phyloP scores from a whole-genome alignment of 1,140 invertebrate genomes.

The Drosophila baimaii region DNA sequence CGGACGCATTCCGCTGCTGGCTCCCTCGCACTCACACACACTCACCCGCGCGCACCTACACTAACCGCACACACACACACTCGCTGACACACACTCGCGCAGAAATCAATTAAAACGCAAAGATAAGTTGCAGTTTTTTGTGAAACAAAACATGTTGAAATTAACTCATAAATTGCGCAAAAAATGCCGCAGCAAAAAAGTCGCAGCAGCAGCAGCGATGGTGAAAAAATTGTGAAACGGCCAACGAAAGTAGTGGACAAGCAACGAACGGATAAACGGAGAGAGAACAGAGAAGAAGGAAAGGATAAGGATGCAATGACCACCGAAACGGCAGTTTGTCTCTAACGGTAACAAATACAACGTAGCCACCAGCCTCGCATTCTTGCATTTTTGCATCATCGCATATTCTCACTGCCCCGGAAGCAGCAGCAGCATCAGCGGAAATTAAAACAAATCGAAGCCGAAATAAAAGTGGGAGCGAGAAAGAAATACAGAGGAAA shows the following conservation, averaged over 20 bases:
- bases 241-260: constrained; percentile 50
- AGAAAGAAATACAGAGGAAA: constrained; percentile 9
- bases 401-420: constrained; percentile 46
- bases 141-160: constrained; percentile 52
- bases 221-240: constrained; percentile 70
- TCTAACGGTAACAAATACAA: constrained; percentile 52
- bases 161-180: constrained; percentile 76
- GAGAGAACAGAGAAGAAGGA: constrained; percentile 23
- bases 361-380: constrained; percentile 31
- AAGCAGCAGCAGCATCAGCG: constrained; percentile 61
- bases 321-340: constrained; percentile 75
- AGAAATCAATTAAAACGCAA: constrained; percentile 72
- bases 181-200: constrained; percentile 70
- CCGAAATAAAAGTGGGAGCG: constrained; percentile 33
- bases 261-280: constrained; percentile 30
- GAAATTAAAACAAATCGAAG: constrained; percentile 74
- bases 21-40: constrained; percentile 42
- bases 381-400: constrained; percentile 35
- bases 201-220: constrained; percentile 37
- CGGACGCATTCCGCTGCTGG: constrained; percentile 79
- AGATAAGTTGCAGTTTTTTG: constrained; percentile 33
- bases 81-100: constrained; percentile 62
- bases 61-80: constrained; percentile 24
- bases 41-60: constrained; percentile 28
- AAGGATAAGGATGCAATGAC: constrained; percentile 75